Evolutionary conservation across 2,888 invertebrate species (phyloP).

Genomic region (Melolontha melolontha): DNA sequence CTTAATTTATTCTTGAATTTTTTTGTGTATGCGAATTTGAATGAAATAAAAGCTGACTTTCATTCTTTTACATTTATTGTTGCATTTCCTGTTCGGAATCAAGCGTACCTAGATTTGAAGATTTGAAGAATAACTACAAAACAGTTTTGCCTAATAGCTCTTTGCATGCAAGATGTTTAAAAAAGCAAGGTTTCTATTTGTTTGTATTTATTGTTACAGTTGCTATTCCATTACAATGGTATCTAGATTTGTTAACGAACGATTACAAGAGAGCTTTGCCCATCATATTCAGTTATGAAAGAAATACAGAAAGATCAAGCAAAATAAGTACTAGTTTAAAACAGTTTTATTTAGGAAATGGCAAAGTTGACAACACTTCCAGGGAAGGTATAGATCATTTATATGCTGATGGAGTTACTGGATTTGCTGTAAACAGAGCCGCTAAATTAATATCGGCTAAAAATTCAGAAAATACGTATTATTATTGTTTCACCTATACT

Average conservation of each 20-base stretch:
- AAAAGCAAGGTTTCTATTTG: too few species aligned
- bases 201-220: not conserved
- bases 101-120: too few species aligned
- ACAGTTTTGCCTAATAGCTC: too few species aligned
- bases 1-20: not conserved
- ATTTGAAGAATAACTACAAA: too few species aligned
- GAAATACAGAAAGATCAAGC: constrained; percentile 67
- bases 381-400: constrained; percentile 63
- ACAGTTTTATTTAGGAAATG: constrained; percentile 66
- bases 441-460: constrained; percentile 71
- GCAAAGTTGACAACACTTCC: constrained; percentile 60
- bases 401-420: constrained; percentile 72
- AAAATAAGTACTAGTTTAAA: constrained; percentile 68
- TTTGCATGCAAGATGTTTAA: too few species aligned
- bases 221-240: constrained; percentile 2
- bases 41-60: too few species aligned
- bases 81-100: too few species aligned
- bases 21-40: too few species aligned
- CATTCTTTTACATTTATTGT: too few species aligned
- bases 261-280: constrained; percentile 75
- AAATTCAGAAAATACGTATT: constrained; percentile 70
- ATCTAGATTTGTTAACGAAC: constrained; percentile 13
- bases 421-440: constrained; percentile 72
- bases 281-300: constrained; percentile 73
- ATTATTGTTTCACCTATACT: constrained; percentile 73